Evolutionary conservation across 2,113 vertebrate genomes (phyloP).

Genomic region (Neogobius melanostomus): DNA sequence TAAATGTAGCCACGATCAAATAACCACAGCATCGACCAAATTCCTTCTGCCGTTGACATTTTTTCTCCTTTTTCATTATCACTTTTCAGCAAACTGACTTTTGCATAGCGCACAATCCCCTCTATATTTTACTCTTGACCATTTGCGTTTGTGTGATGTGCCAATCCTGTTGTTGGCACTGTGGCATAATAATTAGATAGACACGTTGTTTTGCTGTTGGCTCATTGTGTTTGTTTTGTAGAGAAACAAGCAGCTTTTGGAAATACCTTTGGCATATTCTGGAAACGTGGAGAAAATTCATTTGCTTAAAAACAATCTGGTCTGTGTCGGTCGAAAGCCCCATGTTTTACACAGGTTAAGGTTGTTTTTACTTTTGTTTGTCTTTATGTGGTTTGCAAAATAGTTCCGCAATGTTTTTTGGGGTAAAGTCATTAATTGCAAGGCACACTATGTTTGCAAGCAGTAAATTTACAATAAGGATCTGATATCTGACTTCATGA

Average conservation of each 20-base stretch:
- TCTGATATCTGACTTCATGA: too few relatives aligned
- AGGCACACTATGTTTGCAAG: too few relatives aligned
- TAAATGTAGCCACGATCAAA: not conserved
- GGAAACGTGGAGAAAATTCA: not conserved
- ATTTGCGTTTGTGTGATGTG: constrained; percentile 1
- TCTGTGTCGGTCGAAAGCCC: not conserved
- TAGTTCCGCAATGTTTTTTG: not conserved
- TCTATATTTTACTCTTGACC: not conserved
- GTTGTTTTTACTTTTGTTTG: not conserved
- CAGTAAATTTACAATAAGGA: too few relatives aligned
- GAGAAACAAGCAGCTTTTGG: constrained; percentile 1
- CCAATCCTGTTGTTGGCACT: constrained; percentile 1
- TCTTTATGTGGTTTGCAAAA: not conserved
- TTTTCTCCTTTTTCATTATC: not conserved
- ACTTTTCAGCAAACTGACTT: not conserved
- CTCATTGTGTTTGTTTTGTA: not conserved
- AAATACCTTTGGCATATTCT: constrained; percentile 1
- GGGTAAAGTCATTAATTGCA: too few relatives aligned
- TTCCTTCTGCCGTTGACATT: not conserved
- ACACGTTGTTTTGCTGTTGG: constrained; percentile 4
- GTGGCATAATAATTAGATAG: constrained; percentile 2
- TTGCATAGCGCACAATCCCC: not conserved
- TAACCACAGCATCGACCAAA: not conserved
- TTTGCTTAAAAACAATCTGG: constrained; percentile 5
- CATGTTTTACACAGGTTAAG: not conserved